These are phyloP conservation scores for Sesia apiformis DNA, from an alignment of 2,888 invertebrate species.

Conservation along the genomic window DNA sequence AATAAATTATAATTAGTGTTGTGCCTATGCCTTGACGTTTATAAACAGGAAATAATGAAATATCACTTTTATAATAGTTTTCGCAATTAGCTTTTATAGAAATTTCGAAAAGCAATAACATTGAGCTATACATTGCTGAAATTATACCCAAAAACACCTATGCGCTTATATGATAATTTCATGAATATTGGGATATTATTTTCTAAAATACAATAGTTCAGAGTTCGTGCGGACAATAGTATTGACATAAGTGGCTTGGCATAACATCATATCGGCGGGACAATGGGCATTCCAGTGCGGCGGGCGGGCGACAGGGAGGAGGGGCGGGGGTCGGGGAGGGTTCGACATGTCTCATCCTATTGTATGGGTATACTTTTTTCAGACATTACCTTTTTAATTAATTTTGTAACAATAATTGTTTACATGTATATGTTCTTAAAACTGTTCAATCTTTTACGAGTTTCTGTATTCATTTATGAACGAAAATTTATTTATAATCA, in stretches of 20 bases:
- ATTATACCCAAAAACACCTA: not conserved
- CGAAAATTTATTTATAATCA: no score
- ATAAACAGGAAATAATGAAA: no score
- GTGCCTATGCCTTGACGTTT: no score
- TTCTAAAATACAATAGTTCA: conserved; percentile 5
- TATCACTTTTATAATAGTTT: no score
- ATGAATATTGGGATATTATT: not conserved
- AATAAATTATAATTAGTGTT: not conserved
- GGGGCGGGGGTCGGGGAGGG: conserved; percentile 15
- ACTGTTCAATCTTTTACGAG: no score
- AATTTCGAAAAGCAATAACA: no score
- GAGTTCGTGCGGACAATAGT: conserved; percentile 31
- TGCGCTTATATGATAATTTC: not conserved
- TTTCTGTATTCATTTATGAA: no score
- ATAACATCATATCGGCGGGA: conserved; percentile 52
- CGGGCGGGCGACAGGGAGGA: conserved; percentile 16
- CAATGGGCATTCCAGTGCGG: conserved; percentile 58
- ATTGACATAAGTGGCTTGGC: conserved; percentile 54
- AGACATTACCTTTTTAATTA: not conserved
- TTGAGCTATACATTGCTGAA: not conserved
- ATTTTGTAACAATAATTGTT: not conserved
- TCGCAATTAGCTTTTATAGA: no score
- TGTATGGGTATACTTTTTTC: not conserved
- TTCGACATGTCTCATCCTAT: conserved; percentile 41
- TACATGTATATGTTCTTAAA: no score